Evolutionary conservation across 1,140 invertebrate species (phyloP).

Genomic region (Gonioctena quinquepunctata): DNA sequence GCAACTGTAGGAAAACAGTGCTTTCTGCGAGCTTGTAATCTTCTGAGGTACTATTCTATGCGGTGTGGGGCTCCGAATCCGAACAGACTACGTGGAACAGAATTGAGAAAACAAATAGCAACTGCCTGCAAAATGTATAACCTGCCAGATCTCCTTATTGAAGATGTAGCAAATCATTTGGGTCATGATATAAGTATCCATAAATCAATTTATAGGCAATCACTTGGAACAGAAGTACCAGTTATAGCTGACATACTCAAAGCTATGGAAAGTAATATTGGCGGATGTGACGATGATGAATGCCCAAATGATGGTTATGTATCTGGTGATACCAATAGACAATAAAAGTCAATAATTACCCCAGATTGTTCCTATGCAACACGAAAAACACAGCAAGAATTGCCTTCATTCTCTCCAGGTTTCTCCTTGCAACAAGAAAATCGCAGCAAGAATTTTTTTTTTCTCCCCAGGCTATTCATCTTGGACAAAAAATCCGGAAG

Average conservation of each 20-base stretch:
- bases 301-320: no score
- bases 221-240: background rate
- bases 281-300: no score
- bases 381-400: no score
- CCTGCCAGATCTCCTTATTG: background rate
- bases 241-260: background rate
- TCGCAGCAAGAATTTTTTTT: no score
- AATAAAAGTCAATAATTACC: no score
- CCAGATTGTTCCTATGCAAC: no score
- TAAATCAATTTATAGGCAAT: background rate
- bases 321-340: no score
- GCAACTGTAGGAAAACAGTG: background rate
- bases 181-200: background rate
- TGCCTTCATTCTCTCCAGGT: no score
- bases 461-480: no score
- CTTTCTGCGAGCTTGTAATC: background rate
- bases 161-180: background rate
- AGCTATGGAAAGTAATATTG: background rate
- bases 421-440: no score
- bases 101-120: background rate
- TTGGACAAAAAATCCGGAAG: no score
- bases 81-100: background rate
- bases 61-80: background rate
- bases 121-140: background rate
- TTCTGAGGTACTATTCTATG: background rate